A percentile compares a stretch with the other conserved stretches of the same genome.
Conservation (phyloP, 2,797 vertebrate genomes). For the Lepus oiostolus region DNA sequence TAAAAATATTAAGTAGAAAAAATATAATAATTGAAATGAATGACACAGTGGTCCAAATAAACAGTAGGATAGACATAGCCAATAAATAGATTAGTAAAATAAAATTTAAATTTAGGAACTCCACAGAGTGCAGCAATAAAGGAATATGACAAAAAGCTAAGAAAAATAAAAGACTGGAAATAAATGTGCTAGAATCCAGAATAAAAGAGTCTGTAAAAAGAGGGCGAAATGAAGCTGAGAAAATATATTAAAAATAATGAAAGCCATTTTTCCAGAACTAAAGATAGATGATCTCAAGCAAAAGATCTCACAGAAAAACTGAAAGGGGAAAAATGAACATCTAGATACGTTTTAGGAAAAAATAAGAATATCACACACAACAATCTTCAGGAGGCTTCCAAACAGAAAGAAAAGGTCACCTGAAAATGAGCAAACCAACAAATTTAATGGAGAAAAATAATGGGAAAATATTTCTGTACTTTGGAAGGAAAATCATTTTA, state of each 20-base stretch:
- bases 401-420: neutral
- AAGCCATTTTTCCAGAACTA: neutral
- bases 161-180: neutral
- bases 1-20: neutral
- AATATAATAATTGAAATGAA: neutral
- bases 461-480: neutral
- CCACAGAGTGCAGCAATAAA: neutral
- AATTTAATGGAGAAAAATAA: neutral
- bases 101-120: neutral
- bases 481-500: neutral
- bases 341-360: neutral
- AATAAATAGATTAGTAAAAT: neutral
- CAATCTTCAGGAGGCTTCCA: neutral
- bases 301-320: neutral
- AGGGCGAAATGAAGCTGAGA: neutral
- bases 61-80: neutral
- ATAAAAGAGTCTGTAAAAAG: neutral
- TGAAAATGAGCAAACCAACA: neutral
- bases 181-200: neutral
- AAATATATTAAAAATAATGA: neutral
- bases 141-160: neutral
- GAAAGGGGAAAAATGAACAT: neutral
- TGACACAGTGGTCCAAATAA: neutral
- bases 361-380: neutral
- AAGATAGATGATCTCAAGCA: neutral